Conservation (phyloP, 1,140 invertebrate genomes). For the Hylyphantes graminicola region DNA sequence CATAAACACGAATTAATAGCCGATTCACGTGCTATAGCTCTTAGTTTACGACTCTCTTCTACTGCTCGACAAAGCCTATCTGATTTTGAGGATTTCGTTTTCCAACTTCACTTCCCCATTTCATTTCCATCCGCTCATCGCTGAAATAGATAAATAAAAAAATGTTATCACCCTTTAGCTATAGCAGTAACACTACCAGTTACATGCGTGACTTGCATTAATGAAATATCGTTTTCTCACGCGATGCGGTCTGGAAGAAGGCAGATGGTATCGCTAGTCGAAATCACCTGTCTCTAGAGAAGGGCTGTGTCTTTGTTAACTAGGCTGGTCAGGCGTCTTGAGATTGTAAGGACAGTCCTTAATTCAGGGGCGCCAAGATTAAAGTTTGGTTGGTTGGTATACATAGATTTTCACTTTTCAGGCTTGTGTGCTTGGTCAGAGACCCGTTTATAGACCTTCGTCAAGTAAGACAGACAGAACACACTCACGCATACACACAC, state of each 20-base stretch:
- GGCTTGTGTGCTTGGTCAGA: too few relatives aligned
- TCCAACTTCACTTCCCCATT: conserved; percentile 14
- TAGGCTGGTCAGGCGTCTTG: too few relatives aligned
- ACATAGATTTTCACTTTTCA: too few relatives aligned
- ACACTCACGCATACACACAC: too few relatives aligned
- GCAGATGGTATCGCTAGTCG: conserved; percentile 22
- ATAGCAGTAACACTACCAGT: conserved; percentile 33
- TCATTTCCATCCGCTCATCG: conserved; percentile 25
- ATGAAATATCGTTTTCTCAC: conserved; percentile 51
- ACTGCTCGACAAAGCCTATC: conserved; percentile 17
- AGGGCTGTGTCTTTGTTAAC: not conserved
- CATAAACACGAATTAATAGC: conserved; percentile 32
- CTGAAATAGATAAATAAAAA: conserved; percentile 36
- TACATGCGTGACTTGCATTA: conserved; percentile 35
- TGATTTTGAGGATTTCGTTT: not conserved
- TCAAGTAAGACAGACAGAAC: too few relatives aligned
- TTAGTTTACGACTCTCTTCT: conserved; percentile 23
- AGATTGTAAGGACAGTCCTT: too few relatives aligned
- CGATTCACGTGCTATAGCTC: conserved; percentile 31
- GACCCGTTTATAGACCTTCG: too few relatives aligned
- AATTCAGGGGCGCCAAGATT: too few relatives aligned
- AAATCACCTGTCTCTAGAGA: conserved; percentile 1
- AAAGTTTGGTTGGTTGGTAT: too few relatives aligned
- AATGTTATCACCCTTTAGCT: conserved; percentile 35
- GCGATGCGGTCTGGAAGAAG: conserved; percentile 13